A percentile compares a stretch with the other conserved stretches of the same genome.
Conservation (phyloP, 1,140 invertebrate species). For the Anastrepha ludens region DNA sequence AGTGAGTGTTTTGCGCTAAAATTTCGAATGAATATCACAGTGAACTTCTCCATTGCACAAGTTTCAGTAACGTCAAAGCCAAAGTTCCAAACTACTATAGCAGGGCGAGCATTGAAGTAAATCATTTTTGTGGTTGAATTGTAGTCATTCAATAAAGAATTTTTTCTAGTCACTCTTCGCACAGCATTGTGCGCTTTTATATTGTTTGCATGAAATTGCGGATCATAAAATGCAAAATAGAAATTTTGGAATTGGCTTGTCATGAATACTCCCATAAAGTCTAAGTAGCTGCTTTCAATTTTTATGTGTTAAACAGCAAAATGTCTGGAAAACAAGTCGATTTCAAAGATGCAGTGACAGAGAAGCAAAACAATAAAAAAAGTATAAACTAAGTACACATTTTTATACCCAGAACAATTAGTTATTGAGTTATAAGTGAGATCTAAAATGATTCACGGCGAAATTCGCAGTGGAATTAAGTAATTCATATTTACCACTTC, state of each 20-base stretch:
- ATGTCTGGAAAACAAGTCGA: neutral
- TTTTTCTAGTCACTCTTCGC: neutral
- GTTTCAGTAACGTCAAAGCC: neutral
- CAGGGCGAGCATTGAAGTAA: neutral
- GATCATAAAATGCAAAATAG: neutral
- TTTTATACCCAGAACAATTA: no score
- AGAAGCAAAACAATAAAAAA: neutral
- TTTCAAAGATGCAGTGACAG: neutral
- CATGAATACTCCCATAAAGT: constrained; percentile 31
- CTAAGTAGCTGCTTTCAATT: constrained; percentile 37
- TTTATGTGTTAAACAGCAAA: neutral
- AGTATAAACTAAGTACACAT: neutral
- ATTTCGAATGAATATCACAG: neutral
- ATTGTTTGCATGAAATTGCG: constrained; percentile 10
- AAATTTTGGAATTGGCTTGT: constrained; percentile 24
- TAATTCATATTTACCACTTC: no score
- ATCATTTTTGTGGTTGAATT: neutral
- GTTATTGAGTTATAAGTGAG: no score
- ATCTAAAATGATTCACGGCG: no score
- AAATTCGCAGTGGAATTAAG: no score
- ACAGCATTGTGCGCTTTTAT: neutral
- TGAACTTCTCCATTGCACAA: constrained; percentile 4
- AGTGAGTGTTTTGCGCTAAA: neutral
- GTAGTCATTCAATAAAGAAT: constrained; percentile 19
- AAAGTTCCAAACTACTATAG: neutral